Evolutionary conservation across 2,888 invertebrate genomes (phyloP), one percentile per base, ranked within the genome.

Genomic region (Polydrusus tereticollis): DNA sequence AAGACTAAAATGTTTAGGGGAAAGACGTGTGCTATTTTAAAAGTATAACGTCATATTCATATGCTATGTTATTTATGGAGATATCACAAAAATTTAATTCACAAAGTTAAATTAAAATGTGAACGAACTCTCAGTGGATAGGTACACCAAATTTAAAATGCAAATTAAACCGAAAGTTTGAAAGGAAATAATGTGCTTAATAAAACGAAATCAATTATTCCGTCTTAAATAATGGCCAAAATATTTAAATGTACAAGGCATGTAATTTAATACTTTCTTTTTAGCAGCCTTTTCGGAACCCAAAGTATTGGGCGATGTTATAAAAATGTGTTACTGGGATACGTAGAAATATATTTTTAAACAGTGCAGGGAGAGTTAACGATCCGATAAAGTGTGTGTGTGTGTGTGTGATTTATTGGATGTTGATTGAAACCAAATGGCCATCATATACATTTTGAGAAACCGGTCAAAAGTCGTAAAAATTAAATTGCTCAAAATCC

Each of bases 171-270:
- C n/a, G 2, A 23, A 47, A 23, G 21, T 23, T 47, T 47, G 7
- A 16, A 3, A n/a, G 2, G 6, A 4, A 47, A 47, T 20, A 47
- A 14, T 23, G 20, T 47, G 10, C 23, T n/a, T 21, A 7, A 18
- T 47, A 6, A 23, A 47, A 47, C 23, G 23, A n/a, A 21, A 47
- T 21, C 47, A 47, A 47, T 47, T 47, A 47, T 47, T 45, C 3
- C 5, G 21, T n/a, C 23, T 5, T 8, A 21, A 20, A 23, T 47
- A 23, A 47, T 47, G 47, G 23, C n/a, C 12, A 47, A 47, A 47
- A 47, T 47, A 47, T 47, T 47, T 21, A 47, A 47, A 47, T 47
- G 21, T 47, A n/a, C n/a, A n/a, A 47, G 3, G n/a, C 7, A n/a
- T n/a, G 21, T 47, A 47, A 47, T 47, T 47, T 21, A 0, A 23